These are phyloP conservation scores for Tamandua tetradactyla DNA, from an alignment of 2,797 vertebrate genomes.

Conservation along the genomic window DNA sequence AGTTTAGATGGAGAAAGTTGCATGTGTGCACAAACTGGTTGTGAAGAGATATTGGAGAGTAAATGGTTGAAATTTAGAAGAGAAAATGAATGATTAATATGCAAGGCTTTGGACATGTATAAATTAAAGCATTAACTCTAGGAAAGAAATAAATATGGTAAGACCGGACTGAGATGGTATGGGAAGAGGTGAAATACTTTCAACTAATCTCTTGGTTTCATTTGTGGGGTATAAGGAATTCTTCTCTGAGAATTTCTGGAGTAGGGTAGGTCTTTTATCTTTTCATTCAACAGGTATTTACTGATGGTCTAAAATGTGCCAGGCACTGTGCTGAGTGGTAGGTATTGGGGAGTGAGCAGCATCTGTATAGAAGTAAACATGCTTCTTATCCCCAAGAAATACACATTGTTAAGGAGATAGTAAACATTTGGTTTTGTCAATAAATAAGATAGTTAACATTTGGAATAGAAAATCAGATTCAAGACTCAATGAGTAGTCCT, in stretches of 20 bases:
- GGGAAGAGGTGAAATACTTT: neutral
- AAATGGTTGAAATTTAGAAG: neutral
- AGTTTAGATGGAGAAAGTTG: neutral
- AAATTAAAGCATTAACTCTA: neutral
- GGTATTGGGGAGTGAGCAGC: neutral
- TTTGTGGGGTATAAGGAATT: neutral
- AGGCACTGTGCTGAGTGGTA: neutral
- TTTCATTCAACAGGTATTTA: neutral
- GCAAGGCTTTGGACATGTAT: neutral
- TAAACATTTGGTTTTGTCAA: too few species aligned
- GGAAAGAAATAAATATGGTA: neutral
- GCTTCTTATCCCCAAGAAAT: neutral
- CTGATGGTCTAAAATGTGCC: neutral
- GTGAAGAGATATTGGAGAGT: neutral
- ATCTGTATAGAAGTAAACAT: neutral
- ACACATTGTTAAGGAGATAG: neutral
- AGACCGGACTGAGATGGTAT: neutral
- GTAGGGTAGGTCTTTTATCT: neutral
- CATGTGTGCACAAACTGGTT: neutral
- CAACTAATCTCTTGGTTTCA: neutral
- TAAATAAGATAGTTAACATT: neutral
- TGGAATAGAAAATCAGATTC: neutral
- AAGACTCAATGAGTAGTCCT: neutral
- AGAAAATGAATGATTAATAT: neutral
- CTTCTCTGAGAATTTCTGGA: neutral